A percentile compares a stretch with the other conserved stretches of the same genome.
These are phyloP conservation scores for Saxidomus purpurata DNA, from an alignment of 1,140 invertebrate species.

Conservation along the genomic window DNA sequence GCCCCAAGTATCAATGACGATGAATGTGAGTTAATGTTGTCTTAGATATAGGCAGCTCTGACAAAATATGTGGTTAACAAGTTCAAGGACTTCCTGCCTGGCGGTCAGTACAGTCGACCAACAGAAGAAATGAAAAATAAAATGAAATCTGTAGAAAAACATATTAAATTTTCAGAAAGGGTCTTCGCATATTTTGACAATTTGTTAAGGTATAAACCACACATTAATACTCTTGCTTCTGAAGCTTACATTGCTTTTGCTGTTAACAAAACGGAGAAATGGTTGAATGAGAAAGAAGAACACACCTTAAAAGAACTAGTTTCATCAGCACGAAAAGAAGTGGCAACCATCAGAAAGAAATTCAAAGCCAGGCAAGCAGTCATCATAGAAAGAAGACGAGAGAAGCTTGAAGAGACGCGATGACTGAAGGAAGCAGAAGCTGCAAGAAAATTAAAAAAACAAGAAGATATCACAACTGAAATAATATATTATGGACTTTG, in stretches of 20 bases:
- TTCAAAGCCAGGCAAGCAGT: constrained; percentile 1
- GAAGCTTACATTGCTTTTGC: constrained; percentile 12
- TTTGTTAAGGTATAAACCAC: constrained; percentile 7
- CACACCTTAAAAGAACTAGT: neutral
- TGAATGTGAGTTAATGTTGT: neutral
- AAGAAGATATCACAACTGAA: neutral
- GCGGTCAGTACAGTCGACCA: neutral
- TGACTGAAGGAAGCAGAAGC: neutral
- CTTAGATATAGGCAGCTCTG: neutral
- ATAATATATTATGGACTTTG: constrained; percentile 23
- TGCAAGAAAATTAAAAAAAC: neutral
- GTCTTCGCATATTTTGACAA: constrained; percentile 28
- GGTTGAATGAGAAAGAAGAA: neutral
- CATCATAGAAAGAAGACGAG: neutral
- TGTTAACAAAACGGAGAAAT: neutral
- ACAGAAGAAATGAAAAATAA: constrained; percentile 30
- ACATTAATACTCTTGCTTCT: neutral
- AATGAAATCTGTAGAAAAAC: constrained; percentile 31
- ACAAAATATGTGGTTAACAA: neutral
- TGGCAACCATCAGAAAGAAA: neutral
- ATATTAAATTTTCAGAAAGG: constrained; percentile 14
- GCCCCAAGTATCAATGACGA: neutral
- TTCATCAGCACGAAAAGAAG: constrained; percentile 5
- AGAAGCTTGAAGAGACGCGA: neutral
- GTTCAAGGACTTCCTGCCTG: constrained; percentile 19